Conservation (phyloP, 2,888 invertebrate genomes). For the Stenichneumon culpator region DNA sequence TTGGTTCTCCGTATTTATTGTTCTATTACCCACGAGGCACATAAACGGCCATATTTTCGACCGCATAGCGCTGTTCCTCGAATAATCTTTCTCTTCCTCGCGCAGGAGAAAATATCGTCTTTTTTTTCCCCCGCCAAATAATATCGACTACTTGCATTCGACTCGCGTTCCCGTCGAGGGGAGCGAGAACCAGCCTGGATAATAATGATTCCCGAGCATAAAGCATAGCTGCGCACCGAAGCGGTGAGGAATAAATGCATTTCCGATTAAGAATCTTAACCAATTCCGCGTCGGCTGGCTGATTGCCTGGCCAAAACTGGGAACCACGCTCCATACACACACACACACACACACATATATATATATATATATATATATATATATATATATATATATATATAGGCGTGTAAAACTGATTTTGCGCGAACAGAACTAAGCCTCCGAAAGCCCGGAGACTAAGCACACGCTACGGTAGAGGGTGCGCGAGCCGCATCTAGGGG, state of each 20-base stretch:
- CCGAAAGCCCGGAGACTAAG: constrained; percentile 3
- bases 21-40: neutral
- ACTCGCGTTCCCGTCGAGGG: constrained; percentile 20
- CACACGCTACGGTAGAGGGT: constrained; percentile 53
- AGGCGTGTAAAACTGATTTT: constrained; percentile 40
- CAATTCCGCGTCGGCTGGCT: constrained; percentile 76
- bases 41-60: neutral
- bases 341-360: neutral
- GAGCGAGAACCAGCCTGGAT: constrained; percentile 35
- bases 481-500: constrained; percentile 72
- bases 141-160: constrained; percentile 43
- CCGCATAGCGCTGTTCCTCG: neutral
- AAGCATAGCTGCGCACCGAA: constrained; percentile 18
- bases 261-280: constrained; percentile 64
- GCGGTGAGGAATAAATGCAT: constrained; percentile 39
- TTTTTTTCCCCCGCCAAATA: constrained; percentile 11
- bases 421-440: constrained; percentile 28
- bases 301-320: constrained; percentile 77
- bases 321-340: constrained; percentile 1
- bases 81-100: neutral
- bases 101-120: neutral
- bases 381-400: neutral
- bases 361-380: neutral
- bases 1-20: neutral
- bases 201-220: constrained; percentile 32